Conservation (phyloP, 2,113 vertebrate genomes). For the Notarius quadriscutis region DNA sequence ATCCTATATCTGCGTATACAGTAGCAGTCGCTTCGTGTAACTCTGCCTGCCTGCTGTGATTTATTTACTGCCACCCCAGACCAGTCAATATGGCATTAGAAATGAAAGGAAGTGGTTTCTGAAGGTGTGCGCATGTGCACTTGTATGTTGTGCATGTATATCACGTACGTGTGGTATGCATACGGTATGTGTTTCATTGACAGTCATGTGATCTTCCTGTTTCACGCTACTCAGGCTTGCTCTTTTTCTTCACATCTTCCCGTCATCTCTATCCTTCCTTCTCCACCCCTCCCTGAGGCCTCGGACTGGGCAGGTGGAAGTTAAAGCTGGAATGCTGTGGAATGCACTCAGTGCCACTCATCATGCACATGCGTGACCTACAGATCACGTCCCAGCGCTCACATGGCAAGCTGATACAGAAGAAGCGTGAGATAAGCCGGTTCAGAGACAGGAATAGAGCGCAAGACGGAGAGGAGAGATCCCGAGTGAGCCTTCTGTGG, state of each 20-base stretch:
- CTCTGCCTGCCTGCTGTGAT: conserved; percentile 7
- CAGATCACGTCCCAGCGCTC: background rate
- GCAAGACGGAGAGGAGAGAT: background rate
- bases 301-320: conserved; percentile 30
- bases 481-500: background rate
- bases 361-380: conserved; percentile 14
- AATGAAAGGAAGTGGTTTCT: conserved; percentile 37
- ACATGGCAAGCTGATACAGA: conserved; percentile 18
- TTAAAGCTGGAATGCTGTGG: conserved; percentile 40
- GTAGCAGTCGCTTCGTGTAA: background rate
- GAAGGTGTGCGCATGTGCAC: background rate
- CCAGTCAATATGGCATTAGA: background rate
- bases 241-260: background rate
- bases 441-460: conserved; percentile 18
- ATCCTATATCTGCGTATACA: background rate
- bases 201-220: background rate
- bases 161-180: conserved; percentile 2
- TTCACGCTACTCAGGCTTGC: background rate
- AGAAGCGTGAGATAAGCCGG: conserved; percentile 15
- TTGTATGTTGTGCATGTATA: conserved; percentile 5
- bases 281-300: background rate
- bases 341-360: background rate
- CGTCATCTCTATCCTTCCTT: background rate
- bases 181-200: conserved; percentile 30
- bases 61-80: background rate